Evolutionary conservation across 2,888 invertebrate species (phyloP).

Genomic region (Noctua pronuba): DNA sequence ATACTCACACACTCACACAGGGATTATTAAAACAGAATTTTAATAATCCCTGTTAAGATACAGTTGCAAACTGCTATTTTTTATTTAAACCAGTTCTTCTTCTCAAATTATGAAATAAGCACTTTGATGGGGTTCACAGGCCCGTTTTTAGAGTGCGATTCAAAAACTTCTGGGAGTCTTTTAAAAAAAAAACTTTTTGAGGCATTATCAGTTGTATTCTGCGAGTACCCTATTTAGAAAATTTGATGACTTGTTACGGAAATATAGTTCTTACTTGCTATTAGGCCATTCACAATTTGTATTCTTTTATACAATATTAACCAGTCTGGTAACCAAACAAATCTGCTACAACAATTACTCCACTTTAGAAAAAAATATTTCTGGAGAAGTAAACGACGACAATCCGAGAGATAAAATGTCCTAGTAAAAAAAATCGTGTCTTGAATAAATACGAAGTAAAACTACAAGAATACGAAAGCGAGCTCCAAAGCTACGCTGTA

Average conservation of each 20-base stretch:
- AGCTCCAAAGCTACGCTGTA: background rate
- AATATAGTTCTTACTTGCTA: background rate
- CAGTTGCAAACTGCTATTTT: too few relatives aligned
- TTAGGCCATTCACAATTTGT: background rate
- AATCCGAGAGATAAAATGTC: background rate
- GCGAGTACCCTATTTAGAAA: background rate
- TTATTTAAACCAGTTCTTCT: too few relatives aligned
- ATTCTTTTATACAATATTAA: background rate
- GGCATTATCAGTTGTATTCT: background rate
- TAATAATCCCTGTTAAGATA: too few relatives aligned
- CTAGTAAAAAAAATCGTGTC: background rate
- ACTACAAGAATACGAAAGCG: constrained; percentile 12
- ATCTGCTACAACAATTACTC: background rate
- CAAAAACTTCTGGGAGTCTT: too few relatives aligned
- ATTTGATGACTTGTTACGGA: too few relatives aligned
- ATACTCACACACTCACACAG: too few relatives aligned
- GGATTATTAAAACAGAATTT: too few relatives aligned
- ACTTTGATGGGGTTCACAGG: too few relatives aligned
- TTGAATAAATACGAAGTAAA: constrained; percentile 10
- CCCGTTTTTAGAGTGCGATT: background rate
- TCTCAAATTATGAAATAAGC: too few relatives aligned
- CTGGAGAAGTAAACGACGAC: background rate
- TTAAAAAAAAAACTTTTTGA: too few relatives aligned
- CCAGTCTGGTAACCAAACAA: background rate
- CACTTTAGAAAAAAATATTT: too few relatives aligned